Base-by-base conservation (phyloP, 2,888 invertebrate species). In the Phyllotreta cruciferae region DNA sequence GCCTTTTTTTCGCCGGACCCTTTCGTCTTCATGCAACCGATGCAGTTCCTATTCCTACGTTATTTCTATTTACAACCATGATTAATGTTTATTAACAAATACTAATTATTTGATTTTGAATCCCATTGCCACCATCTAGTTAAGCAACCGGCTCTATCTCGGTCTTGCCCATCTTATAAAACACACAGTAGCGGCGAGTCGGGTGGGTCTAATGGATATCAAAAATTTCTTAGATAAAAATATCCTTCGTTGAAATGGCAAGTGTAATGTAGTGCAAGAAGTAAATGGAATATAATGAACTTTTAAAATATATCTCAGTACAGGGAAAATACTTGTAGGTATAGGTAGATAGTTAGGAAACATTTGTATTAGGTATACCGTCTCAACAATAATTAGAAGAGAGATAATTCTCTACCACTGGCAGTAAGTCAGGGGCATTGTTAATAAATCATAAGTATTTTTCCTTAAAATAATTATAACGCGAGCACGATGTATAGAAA, bases 81-180 rank as follows among this genome's bases (percentile, higher is more conserved):
- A 63, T 63, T 63, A 63, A 63, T 63, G 63, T 53, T 47, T 49
- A 63, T 63, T 63, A 63, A 63, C 63, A 63, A 63, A 63, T 58
- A 58, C 63, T 63, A 57, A 63, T 63, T 63, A 63, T 63, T 63
- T 47, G 53, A 63, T 58, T 63, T 52, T 58, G 53, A 63, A 58
- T 58, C 54, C 54, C 54, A 63, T 58, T 63, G 63, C 63, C 63
- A 63, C 63, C 54, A 63, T 58, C 63, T 63, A 63, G 53, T 63
- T 58, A 63, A 58, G 52, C 13, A 52, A 52, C 37, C 34, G 13
- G 52, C 37, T 52, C 37, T 52, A 10, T 52, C 58, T 63, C 42
- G 42, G 36, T 60, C 60, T 53, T 7, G 36, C 10, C 6, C 41
- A n/a, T 41, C 10, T 10, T 41, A 41, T n/a, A 41, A 10, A 41